Conservation (phyloP, 1,140 invertebrate genomes). For the Lanistes nyassanus region DNA sequence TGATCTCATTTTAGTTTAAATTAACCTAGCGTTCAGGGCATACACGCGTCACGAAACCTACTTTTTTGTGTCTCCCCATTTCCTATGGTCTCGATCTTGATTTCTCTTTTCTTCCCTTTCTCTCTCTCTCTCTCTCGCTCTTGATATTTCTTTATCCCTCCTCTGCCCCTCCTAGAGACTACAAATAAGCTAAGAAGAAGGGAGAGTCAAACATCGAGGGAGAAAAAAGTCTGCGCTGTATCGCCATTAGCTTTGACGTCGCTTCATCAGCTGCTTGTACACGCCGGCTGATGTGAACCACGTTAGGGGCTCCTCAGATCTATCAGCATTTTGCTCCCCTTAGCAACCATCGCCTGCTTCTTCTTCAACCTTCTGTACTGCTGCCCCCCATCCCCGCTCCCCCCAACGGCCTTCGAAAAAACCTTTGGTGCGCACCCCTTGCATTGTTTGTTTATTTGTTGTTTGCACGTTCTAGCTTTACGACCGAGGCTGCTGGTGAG, state of each 20-base stretch:
- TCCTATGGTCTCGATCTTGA: background rate
- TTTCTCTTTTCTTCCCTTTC: background rate
- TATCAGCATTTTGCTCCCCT: background rate
- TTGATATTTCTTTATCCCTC: background rate
- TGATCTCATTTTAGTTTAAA: background rate
- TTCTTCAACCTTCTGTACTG: background rate
- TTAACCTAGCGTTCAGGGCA: background rate
- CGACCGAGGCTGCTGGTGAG: background rate
- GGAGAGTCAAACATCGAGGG: no score
- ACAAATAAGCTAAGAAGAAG: no score
- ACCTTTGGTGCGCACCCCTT: background rate
- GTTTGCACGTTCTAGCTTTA: background rate
- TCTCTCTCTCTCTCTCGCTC: conserved; percentile 3
- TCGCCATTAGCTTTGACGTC: background rate
- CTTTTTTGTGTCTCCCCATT: background rate
- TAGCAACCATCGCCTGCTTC: background rate
- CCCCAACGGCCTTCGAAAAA: background rate
- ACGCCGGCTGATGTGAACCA: background rate
- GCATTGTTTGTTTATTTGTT: background rate
- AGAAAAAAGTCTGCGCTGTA: no score
- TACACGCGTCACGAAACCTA: background rate
- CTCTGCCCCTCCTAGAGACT: background rate
- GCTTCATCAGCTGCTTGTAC: background rate
- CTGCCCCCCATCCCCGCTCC: background rate
- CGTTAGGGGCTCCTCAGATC: background rate